Evolutionary conservation across 2,888 invertebrate species (phyloP), one percentile per base, ranked within the genome.

Genomic region (Rotaria socialis): DNA sequence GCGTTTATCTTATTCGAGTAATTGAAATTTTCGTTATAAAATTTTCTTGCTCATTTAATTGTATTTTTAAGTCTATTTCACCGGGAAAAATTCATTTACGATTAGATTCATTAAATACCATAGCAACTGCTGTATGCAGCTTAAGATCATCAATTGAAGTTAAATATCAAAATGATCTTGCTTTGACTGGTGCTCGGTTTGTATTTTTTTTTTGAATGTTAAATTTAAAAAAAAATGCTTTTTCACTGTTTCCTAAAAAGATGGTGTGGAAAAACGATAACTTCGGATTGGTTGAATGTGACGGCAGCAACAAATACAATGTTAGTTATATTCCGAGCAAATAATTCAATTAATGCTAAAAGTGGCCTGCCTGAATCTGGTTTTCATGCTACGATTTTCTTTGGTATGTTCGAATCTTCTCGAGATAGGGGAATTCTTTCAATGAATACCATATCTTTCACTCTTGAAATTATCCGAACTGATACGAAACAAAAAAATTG

Each of bases 131-230:
- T 0, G 14, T n/a, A 22, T 80, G 80, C 47, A 80, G n/a, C n/a
- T 47, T 43, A 47, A 80, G 47, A 10, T 47, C 43, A 14, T 10
- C 24, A 22, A 1, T 80, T 43, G 80, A 80, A 80, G 47, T 80
- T 24, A 80, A 80, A 80, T 80, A 80, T 80, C 24, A 47, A 80
- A 43, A n/a, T 14, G 80, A 80, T n/a, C 47, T 47, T 24, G 80
- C 47, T 47, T 10, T 80, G 19, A n/a, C 47, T 80, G 80, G 80
- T n/a, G 80, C 80, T n/a, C 43, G 80, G 80, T 80, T 47, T n/a
- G 80, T 80, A 6, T 10, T 41, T 22, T 41, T 74, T 16, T 52
- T 52, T 52, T 16, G 52, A 52, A 35, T 35, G 35, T 35, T 52
- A 16, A 16, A 52, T 4, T 14, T 3, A 8, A 52, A 52, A 52